These are phyloP conservation scores for Piprites chloris DNA, from an alignment of 2,113 vertebrate genomes.

Conservation along the genomic window DNA sequence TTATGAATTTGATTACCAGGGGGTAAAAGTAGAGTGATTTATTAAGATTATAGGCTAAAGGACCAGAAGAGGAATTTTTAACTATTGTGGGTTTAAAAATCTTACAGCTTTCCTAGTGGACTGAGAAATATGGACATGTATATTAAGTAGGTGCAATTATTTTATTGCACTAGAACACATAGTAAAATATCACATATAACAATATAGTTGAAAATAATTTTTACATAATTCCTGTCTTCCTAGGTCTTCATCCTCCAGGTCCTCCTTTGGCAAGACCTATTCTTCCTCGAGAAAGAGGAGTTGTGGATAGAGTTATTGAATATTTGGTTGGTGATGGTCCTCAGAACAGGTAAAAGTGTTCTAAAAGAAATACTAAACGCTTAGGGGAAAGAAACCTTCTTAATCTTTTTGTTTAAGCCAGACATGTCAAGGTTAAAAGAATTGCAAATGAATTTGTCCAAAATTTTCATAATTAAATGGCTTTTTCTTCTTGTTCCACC, in stretches of 20 bases:
- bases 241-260: conserved; percentile 95
- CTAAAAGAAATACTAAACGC: not conserved
- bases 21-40: not conserved
- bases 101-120: not conserved
- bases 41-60: not conserved
- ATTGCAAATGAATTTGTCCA: not conserved
- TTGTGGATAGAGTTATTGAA: conserved; percentile 92
- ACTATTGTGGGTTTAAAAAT: not conserved
- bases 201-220: not conserved
- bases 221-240: not conserved
- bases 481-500: not conserved
- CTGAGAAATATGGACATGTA: not conserved
- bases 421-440: not conserved
- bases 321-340: conserved; percentile 97
- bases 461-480: not conserved
- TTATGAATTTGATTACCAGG: not conserved
- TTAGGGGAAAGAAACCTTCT: not conserved
- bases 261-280: conserved; percentile 93
- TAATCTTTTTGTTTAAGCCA: not conserved
- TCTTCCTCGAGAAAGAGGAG: conserved; percentile 89
- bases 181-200: not conserved
- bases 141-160: not conserved
- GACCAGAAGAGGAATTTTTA: not conserved
- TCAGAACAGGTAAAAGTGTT: conserved; percentile 87
- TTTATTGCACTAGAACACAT: not conserved